Evolutionary conservation across 2,797 vertebrate species (phyloP), one percentile per base, ranked within the genome.

Genomic region (Allobates femoralis): DNA sequence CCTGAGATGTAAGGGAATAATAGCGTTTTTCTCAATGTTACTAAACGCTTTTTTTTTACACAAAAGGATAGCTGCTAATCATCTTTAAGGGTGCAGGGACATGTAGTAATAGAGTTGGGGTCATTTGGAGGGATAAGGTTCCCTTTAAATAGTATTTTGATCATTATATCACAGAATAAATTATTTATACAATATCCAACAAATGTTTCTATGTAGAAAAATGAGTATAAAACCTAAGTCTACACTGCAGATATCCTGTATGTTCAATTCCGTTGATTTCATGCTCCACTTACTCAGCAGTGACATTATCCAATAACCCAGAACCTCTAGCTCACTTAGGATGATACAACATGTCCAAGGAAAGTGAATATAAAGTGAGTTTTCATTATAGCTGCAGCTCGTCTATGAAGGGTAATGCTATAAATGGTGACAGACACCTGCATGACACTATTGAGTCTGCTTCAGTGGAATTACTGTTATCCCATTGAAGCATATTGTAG

Each of bases 341-440:
- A 26, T 50, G 60, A 81, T 67, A 66, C 50, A 23, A 2, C 78
- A 28, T 60, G 30, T 60, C 55, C 34, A 12, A 60, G 51, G 53
- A 78, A 56, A 58, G 30, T 60, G 76, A 60, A 79, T 41, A 55
- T 26, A 58, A 79, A 79, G 34, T 62, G 77, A 16, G 2, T 62
- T 81, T 80, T 80, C 60, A 80, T 80, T 66, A 80, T 16, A 64
- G 28, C 18, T n/a, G 46, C 66, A 64, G 51, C 66, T n/a, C n/a
- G 12, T 15, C 77, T 79, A 79, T 28, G 32, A 56, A n/a, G 76
- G 32, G 12, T 79, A 62, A 30, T 28, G 5, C 18, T 66, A 64
- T 55, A 55, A 19, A n/a, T 46, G 56, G 30, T 62, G 56, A 64
- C n/a, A 67, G 66, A 21, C 32, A 19, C 34, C 67, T 37, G 10